Percentiles rank a stretch among this genome's conserved stretches.
These are phyloP conservation scores for Sterrhoptilus dennistouni DNA, from an alignment of 2,113 vertebrate species.

Conservation along the genomic window DNA sequence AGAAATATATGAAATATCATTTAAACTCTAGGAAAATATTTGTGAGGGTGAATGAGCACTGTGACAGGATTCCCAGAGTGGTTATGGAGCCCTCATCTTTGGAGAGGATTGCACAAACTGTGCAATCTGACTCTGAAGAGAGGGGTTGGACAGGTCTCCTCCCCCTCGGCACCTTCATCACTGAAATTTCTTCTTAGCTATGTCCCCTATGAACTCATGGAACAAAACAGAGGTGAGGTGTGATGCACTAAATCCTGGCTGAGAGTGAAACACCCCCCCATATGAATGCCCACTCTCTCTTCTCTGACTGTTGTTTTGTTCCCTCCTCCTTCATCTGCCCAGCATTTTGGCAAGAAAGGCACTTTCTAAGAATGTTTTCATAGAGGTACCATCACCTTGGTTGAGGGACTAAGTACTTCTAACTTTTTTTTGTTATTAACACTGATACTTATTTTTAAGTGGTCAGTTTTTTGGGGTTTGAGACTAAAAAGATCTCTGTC, in stretches of 20 bases:
- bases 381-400: not conserved
- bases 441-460: not conserved
- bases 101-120: not conserved
- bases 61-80: not conserved
- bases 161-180: not conserved
- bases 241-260: not conserved
- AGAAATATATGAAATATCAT: not conserved
- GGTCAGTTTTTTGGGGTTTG: not conserved
- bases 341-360: not conserved
- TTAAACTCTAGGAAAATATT: not conserved
- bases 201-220: not conserved
- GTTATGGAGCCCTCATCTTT: no score
- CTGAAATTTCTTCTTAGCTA: not conserved
- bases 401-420: not conserved
- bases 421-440: not conserved
- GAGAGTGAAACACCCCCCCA: not conserved
- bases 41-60: not conserved
- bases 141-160: not conserved
- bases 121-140: not conserved
- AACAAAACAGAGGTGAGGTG: not conserved
- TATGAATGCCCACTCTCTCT: not conserved
- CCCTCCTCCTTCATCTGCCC: not conserved
- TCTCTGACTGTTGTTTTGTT: not conserved
- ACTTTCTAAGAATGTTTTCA: not conserved
- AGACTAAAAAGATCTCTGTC: not conserved